phyloP scores from a whole-genome alignment of 2,113 vertebrate species.

The Crotophaga sulcirostris region DNA sequence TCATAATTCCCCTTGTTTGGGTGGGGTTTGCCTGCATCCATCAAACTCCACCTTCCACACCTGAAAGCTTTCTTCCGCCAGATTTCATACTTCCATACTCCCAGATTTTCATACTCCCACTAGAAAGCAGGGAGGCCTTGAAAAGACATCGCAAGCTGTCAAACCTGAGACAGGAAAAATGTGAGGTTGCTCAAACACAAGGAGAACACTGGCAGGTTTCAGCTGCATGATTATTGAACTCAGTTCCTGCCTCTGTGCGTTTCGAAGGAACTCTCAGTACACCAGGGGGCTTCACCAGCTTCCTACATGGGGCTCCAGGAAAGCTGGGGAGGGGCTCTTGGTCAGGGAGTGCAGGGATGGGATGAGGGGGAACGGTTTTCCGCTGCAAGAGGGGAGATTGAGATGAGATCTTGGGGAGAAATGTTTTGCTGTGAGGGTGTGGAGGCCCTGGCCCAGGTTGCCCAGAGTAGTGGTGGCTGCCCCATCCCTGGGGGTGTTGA shows the following conservation, averaged over 20 bases:
- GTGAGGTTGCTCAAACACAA: background rate
- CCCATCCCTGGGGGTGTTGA: no score
- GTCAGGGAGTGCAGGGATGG: no score
- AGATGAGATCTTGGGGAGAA: no score
- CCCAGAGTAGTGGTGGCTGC: no score
- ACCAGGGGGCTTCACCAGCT: background rate
- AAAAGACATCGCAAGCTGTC: background rate
- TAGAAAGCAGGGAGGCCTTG: background rate
- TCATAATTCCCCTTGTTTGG: background rate
- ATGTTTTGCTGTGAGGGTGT: no score
- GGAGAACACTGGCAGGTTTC: background rate
- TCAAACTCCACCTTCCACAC: conserved; percentile 12
- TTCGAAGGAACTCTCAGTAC: background rate
- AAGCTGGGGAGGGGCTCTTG: no score
- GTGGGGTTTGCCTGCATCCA: background rate
- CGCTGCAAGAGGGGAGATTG: no score
- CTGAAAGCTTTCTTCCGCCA: background rate
- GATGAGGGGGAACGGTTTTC: no score
- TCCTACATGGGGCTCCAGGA: no score
- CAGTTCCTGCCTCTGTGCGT: background rate
- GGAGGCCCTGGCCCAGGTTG: no score
- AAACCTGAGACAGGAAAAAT: background rate
- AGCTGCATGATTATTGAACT: background rate
- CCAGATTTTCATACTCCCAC: background rate
- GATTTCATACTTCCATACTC: background rate